Evolutionary conservation across 2,888 invertebrate genomes (phyloP), one percentile per base, ranked within the genome.

Genomic region (Polietes domitor): DNA sequence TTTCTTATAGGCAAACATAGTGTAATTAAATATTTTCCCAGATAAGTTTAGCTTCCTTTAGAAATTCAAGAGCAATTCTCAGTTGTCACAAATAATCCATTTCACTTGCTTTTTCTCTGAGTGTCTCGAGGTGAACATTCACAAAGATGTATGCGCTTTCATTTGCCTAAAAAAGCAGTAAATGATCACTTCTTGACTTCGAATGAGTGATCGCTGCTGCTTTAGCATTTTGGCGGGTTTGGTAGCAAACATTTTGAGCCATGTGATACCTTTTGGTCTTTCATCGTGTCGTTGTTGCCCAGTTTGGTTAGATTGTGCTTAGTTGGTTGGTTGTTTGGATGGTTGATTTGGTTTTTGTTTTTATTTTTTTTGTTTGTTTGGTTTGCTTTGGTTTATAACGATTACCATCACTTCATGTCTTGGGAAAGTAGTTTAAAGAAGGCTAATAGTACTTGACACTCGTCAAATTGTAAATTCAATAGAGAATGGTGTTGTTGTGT

Each of bases 391-490:
- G 26, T 53, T 28, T 58, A 58, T 32, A 17, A 37, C 68, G 21
- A 32, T 65, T 65, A 63, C 71, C 32, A 43, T 17, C 68, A 19
- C 47, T 63, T 61, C 6, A 71, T 75, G 68, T 65, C 28, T 63
- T 75, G 76, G 26, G 74, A 83, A 83, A 83, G 83, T 83, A 74
- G 63, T 55, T 53, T 47, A 65, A 77, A 80, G 71, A 68, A 58
- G 68, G 58, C 79, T 55, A 80, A 83, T 74, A 70, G 71, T 70
- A 83, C 80, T 77, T 80, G 83, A 80, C 82, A 71, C 75, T 78
- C 55, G 71, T 82, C 82, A 77, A 77, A 71, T 74, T 47, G 58
- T 77, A n/a, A 65, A 76, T 73, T 77, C 72, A 72, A 58, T 68
- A 24, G 24, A 65, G 68, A 65, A 63, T 65, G 63, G 28, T 41